Conservation (phyloP, 1,140 invertebrate genomes). For the Tetragnatha versicolor region DNA sequence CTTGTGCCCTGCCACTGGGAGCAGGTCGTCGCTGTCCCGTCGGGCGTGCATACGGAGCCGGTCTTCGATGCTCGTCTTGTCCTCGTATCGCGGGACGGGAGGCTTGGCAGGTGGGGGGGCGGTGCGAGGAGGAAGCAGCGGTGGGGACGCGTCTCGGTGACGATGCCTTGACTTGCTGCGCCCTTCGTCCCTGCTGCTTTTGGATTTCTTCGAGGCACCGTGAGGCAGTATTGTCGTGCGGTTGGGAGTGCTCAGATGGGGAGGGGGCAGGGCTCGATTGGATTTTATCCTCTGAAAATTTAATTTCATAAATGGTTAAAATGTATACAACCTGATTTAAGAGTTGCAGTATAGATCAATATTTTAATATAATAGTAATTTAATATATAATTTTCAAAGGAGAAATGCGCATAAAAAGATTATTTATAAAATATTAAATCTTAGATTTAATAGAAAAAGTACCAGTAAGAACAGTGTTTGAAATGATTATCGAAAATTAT, state of each 20-base stretch:
- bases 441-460: no score
- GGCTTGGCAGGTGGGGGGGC: not conserved
- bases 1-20: not conserved
- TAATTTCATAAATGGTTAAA: no score
- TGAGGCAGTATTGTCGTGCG: constrained; percentile 13
- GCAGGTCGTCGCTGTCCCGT: constrained; percentile 12
- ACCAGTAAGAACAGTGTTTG: no score
- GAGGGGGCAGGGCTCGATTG: constrained; percentile 16
- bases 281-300: constrained; percentile 32
- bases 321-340: no score
- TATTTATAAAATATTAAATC: no score
- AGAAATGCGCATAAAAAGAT: no score
- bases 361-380: no score
- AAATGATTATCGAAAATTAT: no score
- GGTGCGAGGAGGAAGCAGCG: not conserved
- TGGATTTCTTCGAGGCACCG: constrained; percentile 19
- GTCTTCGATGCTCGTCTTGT: constrained; percentile 1
- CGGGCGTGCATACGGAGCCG: not conserved
- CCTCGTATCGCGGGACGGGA: constrained; percentile 18
- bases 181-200: constrained; percentile 6
- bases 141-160: constrained; percentile 9
- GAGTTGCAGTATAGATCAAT: no score
- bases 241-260: constrained; percentile 47
- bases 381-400: no score
- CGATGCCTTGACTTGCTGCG: constrained; percentile 1